Conservation (phyloP, 2,888 invertebrate genomes). For the Macrosiphum euphorbiae region DNA sequence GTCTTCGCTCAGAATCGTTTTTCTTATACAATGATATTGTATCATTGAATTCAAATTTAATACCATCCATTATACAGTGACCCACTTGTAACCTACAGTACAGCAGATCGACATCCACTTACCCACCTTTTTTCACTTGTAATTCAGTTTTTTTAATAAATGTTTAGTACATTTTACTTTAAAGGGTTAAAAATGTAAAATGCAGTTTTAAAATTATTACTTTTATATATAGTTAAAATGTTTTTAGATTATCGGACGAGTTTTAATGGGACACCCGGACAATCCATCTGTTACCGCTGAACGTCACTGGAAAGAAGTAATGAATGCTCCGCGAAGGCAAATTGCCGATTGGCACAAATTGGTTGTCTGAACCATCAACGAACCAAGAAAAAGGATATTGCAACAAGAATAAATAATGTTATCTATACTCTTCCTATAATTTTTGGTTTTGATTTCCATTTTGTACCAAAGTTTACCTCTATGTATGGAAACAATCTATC, state of each 20-base stretch:
- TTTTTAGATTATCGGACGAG: constrained; percentile 89
- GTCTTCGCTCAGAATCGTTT: no score
- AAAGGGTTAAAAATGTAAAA: neutral
- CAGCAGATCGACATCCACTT: no score
- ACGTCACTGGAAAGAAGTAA: constrained; percentile 98
- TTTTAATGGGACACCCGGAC: constrained; percentile 86
- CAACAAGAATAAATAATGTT: constrained; percentile 37
- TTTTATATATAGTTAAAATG: neutral
- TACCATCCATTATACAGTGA: no score
- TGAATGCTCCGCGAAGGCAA: constrained; percentile 96
- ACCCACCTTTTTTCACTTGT: neutral
- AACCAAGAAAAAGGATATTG: constrained; percentile 27
- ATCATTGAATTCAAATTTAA: no score
- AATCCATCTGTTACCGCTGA: constrained; percentile 85
- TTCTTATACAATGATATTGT: no score
- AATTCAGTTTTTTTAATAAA: neutral
- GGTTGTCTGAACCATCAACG: constrained; percentile 72
- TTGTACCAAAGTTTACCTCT: constrained; percentile 50
- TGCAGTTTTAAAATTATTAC: neutral
- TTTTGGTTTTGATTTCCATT: constrained; percentile 50
- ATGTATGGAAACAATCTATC: constrained; percentile 8
- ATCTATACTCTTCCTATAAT: constrained; percentile 51
- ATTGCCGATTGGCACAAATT: constrained; percentile 99
- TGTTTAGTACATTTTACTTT: neutral
- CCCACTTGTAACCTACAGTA: no score